Percentiles rank a stretch among this genome's conserved stretches.
phyloP scores from a whole-genome alignment of 2,113 vertebrate species.

The Boulengeromyrus knoepffleri region DNA sequence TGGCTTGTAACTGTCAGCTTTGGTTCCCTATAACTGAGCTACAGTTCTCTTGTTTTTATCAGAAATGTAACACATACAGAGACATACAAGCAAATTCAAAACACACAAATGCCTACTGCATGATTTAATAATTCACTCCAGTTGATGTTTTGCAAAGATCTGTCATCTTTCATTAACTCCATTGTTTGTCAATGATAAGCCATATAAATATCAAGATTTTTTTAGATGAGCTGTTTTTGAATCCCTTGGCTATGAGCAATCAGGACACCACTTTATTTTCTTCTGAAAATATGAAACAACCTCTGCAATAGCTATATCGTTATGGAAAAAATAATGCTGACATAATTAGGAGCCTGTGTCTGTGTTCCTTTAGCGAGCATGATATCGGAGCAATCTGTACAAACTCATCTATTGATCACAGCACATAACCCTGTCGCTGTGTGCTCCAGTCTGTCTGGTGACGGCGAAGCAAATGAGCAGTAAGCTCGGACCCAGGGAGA shows the following conservation, averaged over 20 bases:
- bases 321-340: neutral
- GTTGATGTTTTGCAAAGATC: neutral
- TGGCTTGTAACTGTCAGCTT: neutral
- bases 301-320: neutral
- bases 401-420: slow-evolving; percentile 31
- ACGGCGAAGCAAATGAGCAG: slow-evolving; percentile 13
- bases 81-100: neutral
- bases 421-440: slow-evolving; percentile 13
- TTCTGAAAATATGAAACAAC: neutral
- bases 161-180: neutral
- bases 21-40: neutral
- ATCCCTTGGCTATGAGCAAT: neutral
- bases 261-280: neutral
- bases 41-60: neutral
- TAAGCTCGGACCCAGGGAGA: neutral
- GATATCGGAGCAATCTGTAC: slow-evolving; percentile 21
- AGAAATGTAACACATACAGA: neutral
- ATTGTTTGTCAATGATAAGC: neutral
- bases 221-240: neutral
- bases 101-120: neutral
- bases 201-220: neutral
- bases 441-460: slow-evolving; percentile 15
- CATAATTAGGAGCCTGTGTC: slow-evolving; percentile 19
- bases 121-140: neutral
- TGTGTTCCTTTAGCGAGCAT: slow-evolving; percentile 21